A percentile compares a stretch with the other conserved stretches of the same genome.
Conservation (phyloP, 1,140 invertebrate genomes). For the Drosophila parabipectinata region DNA sequence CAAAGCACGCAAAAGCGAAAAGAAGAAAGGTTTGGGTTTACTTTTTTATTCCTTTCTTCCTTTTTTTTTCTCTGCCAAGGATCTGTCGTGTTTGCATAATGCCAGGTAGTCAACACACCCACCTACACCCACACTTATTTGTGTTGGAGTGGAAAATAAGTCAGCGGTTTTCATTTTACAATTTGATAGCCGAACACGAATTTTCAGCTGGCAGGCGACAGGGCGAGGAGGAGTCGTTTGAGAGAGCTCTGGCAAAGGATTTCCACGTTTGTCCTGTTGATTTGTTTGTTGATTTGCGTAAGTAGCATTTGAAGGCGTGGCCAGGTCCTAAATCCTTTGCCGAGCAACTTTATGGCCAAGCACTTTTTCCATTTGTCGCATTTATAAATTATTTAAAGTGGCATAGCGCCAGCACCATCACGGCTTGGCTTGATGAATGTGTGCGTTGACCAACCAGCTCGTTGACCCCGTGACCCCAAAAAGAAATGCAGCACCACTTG, state of each 20-base stretch:
- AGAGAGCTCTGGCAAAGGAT: constrained; percentile 43
- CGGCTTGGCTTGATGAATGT: constrained; percentile 35
- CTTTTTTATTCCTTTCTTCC: neutral
- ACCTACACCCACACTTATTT: neutral
- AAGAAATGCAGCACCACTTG: constrained; percentile 31
- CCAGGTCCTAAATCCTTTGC: constrained; percentile 49
- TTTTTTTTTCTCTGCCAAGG: constrained; percentile 19
- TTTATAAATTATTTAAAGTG: constrained; percentile 82
- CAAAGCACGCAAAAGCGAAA: constrained; percentile 19
- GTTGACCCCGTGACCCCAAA: constrained; percentile 79
- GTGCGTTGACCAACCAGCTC: constrained; percentile 57
- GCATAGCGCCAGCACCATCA: constrained; percentile 44
- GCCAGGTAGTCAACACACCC: constrained; percentile 58
- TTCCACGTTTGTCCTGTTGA: constrained; percentile 63
- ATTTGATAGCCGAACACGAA: constrained; percentile 68
- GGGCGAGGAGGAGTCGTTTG: constrained; percentile 43
- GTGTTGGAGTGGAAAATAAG: constrained; percentile 38
- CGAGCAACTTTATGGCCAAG: constrained; percentile 55
- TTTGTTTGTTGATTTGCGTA: constrained; percentile 76
- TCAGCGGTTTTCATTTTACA: constrained; percentile 76
- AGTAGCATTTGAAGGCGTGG: constrained; percentile 21
- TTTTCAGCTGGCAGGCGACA: constrained; percentile 70
- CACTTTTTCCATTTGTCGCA: constrained; percentile 69
- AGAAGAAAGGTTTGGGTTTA: constrained; percentile 21
- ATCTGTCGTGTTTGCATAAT: constrained; percentile 72